Percentiles rank a stretch among this genome's conserved stretches.
Evolutionary conservation across 1,140 invertebrate species (phyloP).

Genomic region (Anagrus nilaparvatae): DNA sequence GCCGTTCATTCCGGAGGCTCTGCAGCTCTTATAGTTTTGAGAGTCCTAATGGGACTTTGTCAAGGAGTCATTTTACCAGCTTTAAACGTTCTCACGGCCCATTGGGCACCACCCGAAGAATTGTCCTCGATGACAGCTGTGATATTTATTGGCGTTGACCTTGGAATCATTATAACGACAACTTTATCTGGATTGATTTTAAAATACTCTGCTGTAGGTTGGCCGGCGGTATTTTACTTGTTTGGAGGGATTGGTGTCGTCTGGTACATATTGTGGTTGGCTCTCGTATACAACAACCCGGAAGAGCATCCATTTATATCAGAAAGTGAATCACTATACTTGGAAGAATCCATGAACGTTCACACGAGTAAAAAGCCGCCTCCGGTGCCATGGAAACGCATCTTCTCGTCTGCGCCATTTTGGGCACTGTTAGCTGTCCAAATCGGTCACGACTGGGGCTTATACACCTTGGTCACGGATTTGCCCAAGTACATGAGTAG

Average conservation of each 20-base stretch:
- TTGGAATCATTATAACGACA: constrained; percentile 67
- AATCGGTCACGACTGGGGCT: constrained; percentile 87
- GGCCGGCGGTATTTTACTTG: constrained; percentile 72
- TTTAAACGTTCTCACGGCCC: constrained; percentile 58
- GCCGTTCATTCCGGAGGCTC: constrained; percentile 47
- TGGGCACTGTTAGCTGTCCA: constrained; percentile 63
- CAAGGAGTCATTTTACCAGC: constrained; percentile 71
- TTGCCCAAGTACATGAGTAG: constrained; percentile 87
- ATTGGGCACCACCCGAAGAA: constrained; percentile 65
- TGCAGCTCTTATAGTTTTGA: constrained; percentile 52
- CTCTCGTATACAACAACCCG: constrained; percentile 68
- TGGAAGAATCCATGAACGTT: constrained; percentile 53
- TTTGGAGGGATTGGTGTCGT: constrained; percentile 65
- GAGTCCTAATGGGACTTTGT: constrained; percentile 61
- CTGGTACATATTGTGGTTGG: constrained; percentile 63
- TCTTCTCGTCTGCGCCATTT: constrained; percentile 64
- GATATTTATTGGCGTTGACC: constrained; percentile 60
- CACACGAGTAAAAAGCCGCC: constrained; percentile 44
- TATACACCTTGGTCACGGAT: constrained; percentile 87
- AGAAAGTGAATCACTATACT: constrained; percentile 63
- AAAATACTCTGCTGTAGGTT: constrained; percentile 49
- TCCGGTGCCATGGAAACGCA: constrained; percentile 58
- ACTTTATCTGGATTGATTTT: constrained; percentile 62
- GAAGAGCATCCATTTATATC: constrained; percentile 74
- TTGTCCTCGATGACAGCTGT: constrained; percentile 61